These are phyloP conservation scores for Coracopsis vasa DNA, from an alignment of 2,113 vertebrate species.

Conservation along the genomic window DNA sequence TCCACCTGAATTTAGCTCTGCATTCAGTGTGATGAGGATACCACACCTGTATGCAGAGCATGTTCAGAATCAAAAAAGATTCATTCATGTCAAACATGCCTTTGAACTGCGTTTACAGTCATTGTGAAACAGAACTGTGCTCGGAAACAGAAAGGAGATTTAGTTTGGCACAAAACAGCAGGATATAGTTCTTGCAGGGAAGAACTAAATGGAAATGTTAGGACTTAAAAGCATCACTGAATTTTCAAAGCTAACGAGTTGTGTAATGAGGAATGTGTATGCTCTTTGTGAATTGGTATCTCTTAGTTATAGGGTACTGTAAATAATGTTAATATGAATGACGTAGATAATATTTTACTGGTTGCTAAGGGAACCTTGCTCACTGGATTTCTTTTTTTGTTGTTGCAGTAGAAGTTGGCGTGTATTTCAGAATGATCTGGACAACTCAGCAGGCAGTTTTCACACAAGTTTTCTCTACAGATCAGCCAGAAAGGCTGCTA, in stretches of 20 bases:
- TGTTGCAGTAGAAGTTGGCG: neutral
- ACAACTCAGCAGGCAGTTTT: neutral
- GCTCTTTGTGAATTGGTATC: constrained; percentile 5
- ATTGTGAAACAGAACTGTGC: neutral
- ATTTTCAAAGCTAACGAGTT: neutral
- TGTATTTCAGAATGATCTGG: constrained; percentile 32
- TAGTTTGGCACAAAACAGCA: neutral
- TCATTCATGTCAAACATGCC: neutral
- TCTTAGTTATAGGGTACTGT: neutral
- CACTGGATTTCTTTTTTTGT: neutral
- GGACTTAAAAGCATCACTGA: neutral
- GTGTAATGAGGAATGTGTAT: neutral
- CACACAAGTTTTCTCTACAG: neutral
- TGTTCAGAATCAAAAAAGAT: neutral
- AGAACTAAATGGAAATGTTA: neutral
- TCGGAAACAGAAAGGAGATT: neutral
- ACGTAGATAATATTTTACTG: constrained; percentile 25
- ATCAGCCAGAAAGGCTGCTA: neutral
- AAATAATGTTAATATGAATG: constrained; percentile 56
- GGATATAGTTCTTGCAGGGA: neutral
- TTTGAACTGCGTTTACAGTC: neutral
- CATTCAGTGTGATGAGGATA: neutral
- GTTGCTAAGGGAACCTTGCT: constrained; percentile 62
- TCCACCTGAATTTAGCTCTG: neutral
- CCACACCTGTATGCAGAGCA: neutral